A percentile compares a stretch with the other conserved stretches of the same genome.
phyloP scores from a whole-genome alignment of 2,113 vertebrate genomes.

The Chitala chitala region DNA sequence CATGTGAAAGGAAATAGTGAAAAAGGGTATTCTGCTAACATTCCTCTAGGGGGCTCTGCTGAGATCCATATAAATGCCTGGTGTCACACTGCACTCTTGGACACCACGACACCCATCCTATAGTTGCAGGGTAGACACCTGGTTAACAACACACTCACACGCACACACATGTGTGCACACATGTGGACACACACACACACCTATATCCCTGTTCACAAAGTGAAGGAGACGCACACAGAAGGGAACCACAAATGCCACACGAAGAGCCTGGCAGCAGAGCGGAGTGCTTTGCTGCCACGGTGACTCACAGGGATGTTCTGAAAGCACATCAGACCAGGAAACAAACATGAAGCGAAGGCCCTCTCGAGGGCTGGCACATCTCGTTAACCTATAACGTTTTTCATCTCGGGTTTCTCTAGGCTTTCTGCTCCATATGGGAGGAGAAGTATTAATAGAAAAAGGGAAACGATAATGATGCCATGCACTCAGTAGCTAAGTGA shows the following conservation, averaged over 20 bases:
- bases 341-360: slow-evolving; percentile 10
- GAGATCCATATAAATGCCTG: slow-evolving; percentile 21
- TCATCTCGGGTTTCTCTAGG: slow-evolving; percentile 25
- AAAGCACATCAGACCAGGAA: not conserved
- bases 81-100: not conserved
- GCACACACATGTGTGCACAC: slow-evolving; percentile 11
- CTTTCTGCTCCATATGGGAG: slow-evolving; percentile 12
- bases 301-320: not conserved
- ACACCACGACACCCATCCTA: slow-evolving; percentile 27
- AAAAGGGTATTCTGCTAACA: slow-evolving; percentile 8
- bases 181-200: slow-evolving; percentile 20
- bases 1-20: slow-evolving; percentile 17
- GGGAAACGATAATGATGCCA: slow-evolving; percentile 46
- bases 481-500: slow-evolving; percentile 50
- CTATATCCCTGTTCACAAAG: not conserved
- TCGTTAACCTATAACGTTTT: slow-evolving; percentile 8
- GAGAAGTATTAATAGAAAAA: slow-evolving; percentile 31
- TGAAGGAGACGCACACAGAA: not conserved
- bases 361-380: not conserved
- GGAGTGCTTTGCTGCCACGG: not conserved
- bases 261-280: not conserved
- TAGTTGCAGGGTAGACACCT: slow-evolving; percentile 32
- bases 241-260: not conserved
- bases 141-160: slow-evolving; percentile 28
- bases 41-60: slow-evolving; percentile 39